A percentile compares a stretch with the other conserved stretches of the same genome.
Evolutionary conservation across 23 tunicate genomes (phyloP).

Genomic region (Phallusia fumigata): DNA sequence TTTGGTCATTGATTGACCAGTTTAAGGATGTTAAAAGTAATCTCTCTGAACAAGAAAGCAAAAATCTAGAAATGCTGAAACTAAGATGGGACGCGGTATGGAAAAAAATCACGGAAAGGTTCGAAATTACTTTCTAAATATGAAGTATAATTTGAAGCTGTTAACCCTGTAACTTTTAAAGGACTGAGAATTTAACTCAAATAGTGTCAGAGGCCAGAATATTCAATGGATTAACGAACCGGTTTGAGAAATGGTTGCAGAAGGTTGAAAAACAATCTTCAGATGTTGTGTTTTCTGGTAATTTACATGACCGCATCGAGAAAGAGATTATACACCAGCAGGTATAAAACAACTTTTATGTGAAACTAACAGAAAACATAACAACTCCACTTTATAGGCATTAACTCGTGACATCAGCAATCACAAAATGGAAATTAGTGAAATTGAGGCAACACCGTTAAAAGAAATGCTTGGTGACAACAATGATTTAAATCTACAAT

Average conservation of each 20-base stretch:
- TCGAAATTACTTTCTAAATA: too few species aligned
- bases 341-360: neutral
- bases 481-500: slow-evolving; percentile 8
- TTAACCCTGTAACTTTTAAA: neutral
- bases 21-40: neutral
- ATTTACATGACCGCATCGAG: slow-evolving; percentile 2
- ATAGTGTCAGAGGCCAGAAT: neutral
- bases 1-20: neutral
- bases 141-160: too few species aligned
- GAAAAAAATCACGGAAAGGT: neutral
- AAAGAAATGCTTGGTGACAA: neutral
- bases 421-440: slow-evolving; percentile 19
- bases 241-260: neutral
- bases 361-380: neutral
- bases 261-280: neutral
- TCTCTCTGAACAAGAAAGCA: neutral
- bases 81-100: neutral
- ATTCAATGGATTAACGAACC: slow-evolving; percentile 1
- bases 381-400: neutral
- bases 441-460: slow-evolving; percentile 38
- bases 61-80: neutral
- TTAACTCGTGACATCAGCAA: slow-evolving; percentile 26
- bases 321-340: slow-evolving; percentile 1
- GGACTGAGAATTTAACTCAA: neutral
- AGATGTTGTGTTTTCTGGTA: neutral